Percentiles rank a stretch among this genome's conserved stretches.
Conservation (phyloP, 2,113 vertebrate species). For the Saguinus midas region DNA sequence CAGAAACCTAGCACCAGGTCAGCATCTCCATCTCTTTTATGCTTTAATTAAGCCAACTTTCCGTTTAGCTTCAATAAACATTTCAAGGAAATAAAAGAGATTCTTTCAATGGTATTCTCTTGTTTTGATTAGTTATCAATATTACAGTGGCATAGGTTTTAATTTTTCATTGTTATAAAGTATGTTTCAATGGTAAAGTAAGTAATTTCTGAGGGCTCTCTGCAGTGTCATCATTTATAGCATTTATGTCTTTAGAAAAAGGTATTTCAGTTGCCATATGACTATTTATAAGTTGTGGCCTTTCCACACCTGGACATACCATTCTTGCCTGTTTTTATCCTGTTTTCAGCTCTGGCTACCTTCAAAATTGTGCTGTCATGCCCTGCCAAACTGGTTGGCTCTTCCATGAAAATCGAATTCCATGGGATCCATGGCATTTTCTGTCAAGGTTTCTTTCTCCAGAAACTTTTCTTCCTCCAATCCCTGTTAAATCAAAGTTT, state of each 20-base stretch:
- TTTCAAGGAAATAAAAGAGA: conserved; percentile 31
- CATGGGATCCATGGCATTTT: conserved; percentile 3
- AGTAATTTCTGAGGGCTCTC: background rate
- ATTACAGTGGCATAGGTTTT: background rate
- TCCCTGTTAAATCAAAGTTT: background rate
- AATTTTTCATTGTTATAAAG: background rate
- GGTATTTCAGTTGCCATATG: background rate
- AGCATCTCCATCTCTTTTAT: background rate
- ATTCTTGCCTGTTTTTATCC: background rate
- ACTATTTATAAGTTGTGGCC: conserved; percentile 16
- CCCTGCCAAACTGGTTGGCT: background rate
- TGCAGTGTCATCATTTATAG: background rate
- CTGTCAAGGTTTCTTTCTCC: conserved; percentile 36
- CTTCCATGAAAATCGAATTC: background rate
- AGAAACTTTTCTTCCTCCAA: conserved; percentile 19
- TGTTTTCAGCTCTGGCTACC: background rate
- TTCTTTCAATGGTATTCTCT: background rate
- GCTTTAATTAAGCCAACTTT: conserved; percentile 23
- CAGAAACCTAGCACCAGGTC: background rate
- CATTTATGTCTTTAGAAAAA: conserved; percentile 2
- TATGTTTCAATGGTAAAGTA: background rate
- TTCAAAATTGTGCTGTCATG: background rate
- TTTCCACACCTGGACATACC: background rate
- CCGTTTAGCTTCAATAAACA: background rate
- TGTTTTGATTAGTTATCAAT: conserved; percentile 20